Conservation (phyloP, 2,797 vertebrate species). For the Chloroceryle inda region DNA sequence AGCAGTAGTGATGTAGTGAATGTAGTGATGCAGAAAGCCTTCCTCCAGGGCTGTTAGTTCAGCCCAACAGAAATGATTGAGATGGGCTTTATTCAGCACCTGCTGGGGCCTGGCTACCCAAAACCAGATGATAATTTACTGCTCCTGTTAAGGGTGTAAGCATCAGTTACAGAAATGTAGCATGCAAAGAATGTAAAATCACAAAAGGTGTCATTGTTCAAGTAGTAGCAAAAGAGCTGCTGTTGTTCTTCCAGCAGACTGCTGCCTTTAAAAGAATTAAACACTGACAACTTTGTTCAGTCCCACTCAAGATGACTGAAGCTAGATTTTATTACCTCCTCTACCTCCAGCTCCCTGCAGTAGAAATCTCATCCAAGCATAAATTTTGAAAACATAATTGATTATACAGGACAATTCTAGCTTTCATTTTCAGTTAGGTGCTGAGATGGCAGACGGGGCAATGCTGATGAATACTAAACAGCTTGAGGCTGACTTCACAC, state of each 20-base stretch:
- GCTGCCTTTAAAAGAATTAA: not conserved
- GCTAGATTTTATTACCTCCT: not conserved
- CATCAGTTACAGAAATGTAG: not conserved
- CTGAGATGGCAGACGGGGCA: not conserved
- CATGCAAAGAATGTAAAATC: not conserved
- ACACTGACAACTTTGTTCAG: not conserved
- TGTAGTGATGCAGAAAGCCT: not conserved
- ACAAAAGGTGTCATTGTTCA: not conserved
- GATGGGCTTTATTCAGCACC: not conserved
- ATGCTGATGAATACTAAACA: conserved; percentile 25
- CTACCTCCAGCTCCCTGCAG: not conserved
- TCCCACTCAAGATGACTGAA: conserved; percentile 18
- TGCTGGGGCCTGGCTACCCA: not conserved
- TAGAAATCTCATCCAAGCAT: not conserved
- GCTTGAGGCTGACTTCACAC: not conserved
- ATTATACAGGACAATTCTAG: conserved; percentile 25
- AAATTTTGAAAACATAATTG: conserved; percentile 33
- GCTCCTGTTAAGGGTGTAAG: not conserved
- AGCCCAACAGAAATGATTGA: not conserved
- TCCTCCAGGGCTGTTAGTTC: not conserved
- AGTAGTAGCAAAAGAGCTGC: not conserved
- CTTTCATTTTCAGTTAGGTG: conserved; percentile 49
- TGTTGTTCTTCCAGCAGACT: not conserved
- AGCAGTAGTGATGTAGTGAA: not conserved
- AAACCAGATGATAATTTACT: not conserved